Base-by-base conservation (phyloP, 2,797 vertebrate genomes). In the Anguilla pacifica region DNA sequence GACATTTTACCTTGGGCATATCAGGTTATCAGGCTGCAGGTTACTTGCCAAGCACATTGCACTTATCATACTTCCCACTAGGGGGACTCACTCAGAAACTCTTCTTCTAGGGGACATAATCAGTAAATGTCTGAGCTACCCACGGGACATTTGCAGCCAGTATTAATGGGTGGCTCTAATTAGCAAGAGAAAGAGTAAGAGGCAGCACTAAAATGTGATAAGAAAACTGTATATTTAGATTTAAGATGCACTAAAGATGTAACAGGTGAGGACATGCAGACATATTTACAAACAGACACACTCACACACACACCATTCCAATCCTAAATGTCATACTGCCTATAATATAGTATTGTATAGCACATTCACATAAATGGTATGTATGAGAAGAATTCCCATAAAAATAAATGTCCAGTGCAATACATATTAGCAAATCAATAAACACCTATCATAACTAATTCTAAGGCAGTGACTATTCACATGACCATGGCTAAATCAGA, bases 51-150 rank as follows among this genome's bases (percentile, higher is more conserved):
- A 83, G 51, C 59, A 83, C 86, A 87, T 81, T 25, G 22, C 88
- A 70, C 85, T 88, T 51, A 28, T 51, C 43, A n/a, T 82, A 64
- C 86, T 84, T 88, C 90, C 83, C 89, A 67, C 83, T 55, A 53
- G 89, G 89, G 91, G 92, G 93, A 87, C 86, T 85, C 86, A 89
- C 91, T 86, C 61, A 85, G 74, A 90, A 88, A 88, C 55, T 43
- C 84, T 13, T 22, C 49, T 85, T 67, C n/a, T 67, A 17, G 22
- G 61, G 25, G 61, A 1, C 4, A n/a, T 6, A n/a, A 35, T 57
- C 6, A 61, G 39, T 49, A 85, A 25, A 31, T n/a, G 6, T 81
- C 77, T 9, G 46, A 81, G 22, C 77, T 19, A 49, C 43, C 35
- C 39, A 43, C 74, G 1, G 22, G 49, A 55, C 35, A 79, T 22